Conservation (phyloP, 2,888 invertebrate genomes). For the Brachylomia viminalis region DNA sequence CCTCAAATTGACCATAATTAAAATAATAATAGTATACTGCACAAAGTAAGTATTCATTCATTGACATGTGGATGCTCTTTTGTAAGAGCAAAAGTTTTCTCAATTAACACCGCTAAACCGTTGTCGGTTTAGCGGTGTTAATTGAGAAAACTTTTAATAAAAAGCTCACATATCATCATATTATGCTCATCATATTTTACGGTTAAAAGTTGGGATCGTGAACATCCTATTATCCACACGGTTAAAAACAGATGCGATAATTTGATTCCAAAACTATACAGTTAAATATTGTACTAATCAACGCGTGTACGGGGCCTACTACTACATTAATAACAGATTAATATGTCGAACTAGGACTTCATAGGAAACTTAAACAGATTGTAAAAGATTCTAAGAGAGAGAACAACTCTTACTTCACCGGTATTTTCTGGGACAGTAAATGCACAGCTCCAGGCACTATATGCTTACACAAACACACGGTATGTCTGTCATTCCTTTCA, state of each 20-base stretch:
- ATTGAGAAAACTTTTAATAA: too few relatives aligned
- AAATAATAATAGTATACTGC: too few relatives aligned
- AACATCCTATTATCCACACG: background rate
- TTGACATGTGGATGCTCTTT: too few relatives aligned
- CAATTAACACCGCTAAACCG: too few relatives aligned
- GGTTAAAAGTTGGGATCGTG: background rate
- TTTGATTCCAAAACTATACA: background rate
- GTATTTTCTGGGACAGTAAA: conserved; percentile 6
- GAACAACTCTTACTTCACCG: background rate
- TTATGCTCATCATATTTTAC: background rate
- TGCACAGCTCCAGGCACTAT: background rate
- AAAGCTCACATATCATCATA: background rate
- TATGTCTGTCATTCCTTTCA: conserved; percentile 25
- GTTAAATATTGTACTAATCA: too few relatives aligned
- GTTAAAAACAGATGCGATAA: too few relatives aligned
- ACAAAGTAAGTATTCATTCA: too few relatives aligned
- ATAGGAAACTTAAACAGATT: background rate
- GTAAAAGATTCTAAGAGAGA: background rate
- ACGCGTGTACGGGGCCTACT: too few relatives aligned
- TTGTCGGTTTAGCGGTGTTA: background rate
- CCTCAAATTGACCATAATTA: too few relatives aligned
- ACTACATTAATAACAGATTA: too few relatives aligned
- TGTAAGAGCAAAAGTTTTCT: too few relatives aligned
- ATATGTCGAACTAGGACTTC: background rate
- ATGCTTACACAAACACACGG: conserved; percentile 11